These are phyloP conservation scores for Urosaurus nigricauda DNA, from an alignment of 2,797 vertebrate species.

Conservation along the genomic window DNA sequence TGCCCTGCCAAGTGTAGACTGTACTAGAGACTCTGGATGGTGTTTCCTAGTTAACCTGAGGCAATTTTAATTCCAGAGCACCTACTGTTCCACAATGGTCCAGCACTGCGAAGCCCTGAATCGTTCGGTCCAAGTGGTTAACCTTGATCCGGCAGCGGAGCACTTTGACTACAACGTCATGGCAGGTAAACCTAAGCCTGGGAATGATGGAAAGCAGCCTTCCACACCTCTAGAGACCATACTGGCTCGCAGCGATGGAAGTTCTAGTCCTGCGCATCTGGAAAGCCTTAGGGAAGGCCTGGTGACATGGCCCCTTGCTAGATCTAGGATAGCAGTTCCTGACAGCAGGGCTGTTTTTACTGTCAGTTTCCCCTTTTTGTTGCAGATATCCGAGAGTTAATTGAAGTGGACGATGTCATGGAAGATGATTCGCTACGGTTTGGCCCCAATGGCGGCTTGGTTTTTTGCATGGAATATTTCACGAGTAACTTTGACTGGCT, in stretches of 20 bases:
- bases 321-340: neutral
- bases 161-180: constrained; percentile 92
- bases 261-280: no score
- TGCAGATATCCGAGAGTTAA: constrained; percentile 93
- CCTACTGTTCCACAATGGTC: constrained; percentile 94
- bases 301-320: no score
- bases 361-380: neutral
- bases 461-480: constrained; percentile 99
- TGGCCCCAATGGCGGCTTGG: constrained; percentile 94
- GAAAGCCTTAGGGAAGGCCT: neutral
- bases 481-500: constrained; percentile 96
- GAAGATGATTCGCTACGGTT: constrained; percentile 91
- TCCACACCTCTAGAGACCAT: neutral
- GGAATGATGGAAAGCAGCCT: neutral
- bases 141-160: constrained; percentile 95
- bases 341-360: neutral
- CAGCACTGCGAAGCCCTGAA: constrained; percentile 89
- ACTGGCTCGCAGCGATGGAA: neutral
- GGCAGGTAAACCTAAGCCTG: constrained; percentile 84
- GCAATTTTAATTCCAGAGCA: constrained; percentile 85
- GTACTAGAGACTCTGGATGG: neutral
- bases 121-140: constrained; percentile 94
- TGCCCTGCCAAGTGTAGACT: no score
- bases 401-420: constrained; percentile 97
- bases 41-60: neutral